A percentile compares a stretch with the other conserved stretches of the same genome.
Conservation (phyloP, 2,888 invertebrate species). For the Tiphia femorata region DNA sequence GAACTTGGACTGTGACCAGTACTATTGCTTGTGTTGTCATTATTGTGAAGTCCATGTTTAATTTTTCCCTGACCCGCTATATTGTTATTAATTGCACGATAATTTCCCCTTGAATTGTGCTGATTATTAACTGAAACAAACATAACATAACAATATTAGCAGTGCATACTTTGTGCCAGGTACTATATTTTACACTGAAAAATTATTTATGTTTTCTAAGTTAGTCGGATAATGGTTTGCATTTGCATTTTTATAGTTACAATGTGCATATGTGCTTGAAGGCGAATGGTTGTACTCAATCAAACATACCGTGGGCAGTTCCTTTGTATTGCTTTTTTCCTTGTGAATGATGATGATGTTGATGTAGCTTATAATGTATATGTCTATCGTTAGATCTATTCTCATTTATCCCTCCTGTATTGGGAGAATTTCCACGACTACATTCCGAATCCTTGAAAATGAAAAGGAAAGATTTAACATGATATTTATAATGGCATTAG, state of each 20-base stretch:
- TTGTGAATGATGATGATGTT: conserved; percentile 56
- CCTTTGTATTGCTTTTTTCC: conserved; percentile 64
- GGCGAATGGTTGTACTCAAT: too few relatives aligned
- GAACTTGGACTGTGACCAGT: conserved; percentile 60
- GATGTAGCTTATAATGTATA: conserved; percentile 57
- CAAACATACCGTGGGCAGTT: conserved; percentile 58
- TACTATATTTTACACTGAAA: too few relatives aligned
- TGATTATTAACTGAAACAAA: conserved; percentile 51
- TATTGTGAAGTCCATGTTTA: conserved; percentile 53
- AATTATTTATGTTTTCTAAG: too few relatives aligned
- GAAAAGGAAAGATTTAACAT: neutral
- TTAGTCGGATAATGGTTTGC: too few relatives aligned
- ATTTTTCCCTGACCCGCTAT: conserved; percentile 52
- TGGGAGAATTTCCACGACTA: conserved; percentile 67
- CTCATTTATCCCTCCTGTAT: conserved; percentile 61
- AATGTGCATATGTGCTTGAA: too few relatives aligned
- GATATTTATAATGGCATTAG: too few relatives aligned
- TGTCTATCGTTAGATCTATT: conserved; percentile 61
- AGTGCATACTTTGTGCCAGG: too few relatives aligned
- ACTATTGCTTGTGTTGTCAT: conserved; percentile 55
- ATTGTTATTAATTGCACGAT: conserved; percentile 61
- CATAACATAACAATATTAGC: too few relatives aligned
- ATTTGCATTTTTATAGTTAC: too few relatives aligned
- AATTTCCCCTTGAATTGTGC: conserved; percentile 57
- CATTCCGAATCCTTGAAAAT: conserved; percentile 63